phyloP scores from a whole-genome alignment of 2,797 vertebrate species.

The Simalia tracyae region DNA sequence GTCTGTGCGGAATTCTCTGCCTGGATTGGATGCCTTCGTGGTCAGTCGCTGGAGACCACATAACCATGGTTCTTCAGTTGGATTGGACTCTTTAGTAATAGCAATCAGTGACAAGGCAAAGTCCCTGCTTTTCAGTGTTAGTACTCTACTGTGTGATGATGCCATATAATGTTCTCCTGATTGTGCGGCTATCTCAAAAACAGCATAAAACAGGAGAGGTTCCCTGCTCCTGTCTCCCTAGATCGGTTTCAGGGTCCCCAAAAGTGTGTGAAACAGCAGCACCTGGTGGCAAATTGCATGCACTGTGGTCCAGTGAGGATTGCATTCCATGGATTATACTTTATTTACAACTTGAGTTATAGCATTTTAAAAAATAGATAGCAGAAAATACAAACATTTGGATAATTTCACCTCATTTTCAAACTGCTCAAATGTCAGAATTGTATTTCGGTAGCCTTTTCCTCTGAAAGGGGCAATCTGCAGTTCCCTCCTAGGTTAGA shows the following conservation, averaged over 20 bases:
- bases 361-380: not conserved
- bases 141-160: not conserved
- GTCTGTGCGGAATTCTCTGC: not conserved
- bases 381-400: not conserved
- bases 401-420: not conserved
- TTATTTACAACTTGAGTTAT: not conserved
- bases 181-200: not conserved
- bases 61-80: not conserved
- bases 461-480: not conserved
- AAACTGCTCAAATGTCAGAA: not conserved
- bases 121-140: not conserved
- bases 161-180: not conserved
- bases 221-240: not conserved
- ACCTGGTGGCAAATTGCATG: constrained; percentile 12
- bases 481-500: not conserved
- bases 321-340: not conserved
- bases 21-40: not conserved
- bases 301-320: not conserved
- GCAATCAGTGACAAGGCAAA: too few relatives aligned
- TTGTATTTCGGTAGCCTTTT: not conserved
- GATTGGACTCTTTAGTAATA: not conserved
- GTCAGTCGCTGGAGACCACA: not conserved
- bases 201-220: not conserved
- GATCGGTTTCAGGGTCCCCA: not conserved
- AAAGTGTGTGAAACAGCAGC: constrained; percentile 27